Evolutionary conservation across 1,140 invertebrate genomes (phyloP).

Genomic region (Cydia amplana): DNA sequence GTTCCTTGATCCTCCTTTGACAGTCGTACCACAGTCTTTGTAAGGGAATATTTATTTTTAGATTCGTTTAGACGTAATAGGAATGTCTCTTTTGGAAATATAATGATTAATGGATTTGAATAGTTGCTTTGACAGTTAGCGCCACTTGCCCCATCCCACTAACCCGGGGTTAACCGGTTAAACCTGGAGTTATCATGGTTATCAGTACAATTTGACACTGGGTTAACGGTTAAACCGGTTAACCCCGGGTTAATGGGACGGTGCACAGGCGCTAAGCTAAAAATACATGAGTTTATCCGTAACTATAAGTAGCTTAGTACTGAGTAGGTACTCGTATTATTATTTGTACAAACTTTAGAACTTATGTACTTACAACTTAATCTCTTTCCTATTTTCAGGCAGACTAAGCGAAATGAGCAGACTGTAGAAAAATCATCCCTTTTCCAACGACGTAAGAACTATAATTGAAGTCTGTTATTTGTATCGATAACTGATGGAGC

Average conservation of each 20-base stretch:
- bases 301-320: too few relatives aligned
- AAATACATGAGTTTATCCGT: too few relatives aligned
- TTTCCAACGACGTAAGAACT: not conserved
- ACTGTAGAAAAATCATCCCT: not conserved
- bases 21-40: not conserved
- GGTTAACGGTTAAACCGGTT: too few relatives aligned
- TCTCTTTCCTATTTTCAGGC: not conserved
- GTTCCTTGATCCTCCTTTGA: not conserved
- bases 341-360: not conserved
- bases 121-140: too few relatives aligned
- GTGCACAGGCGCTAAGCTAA: too few relatives aligned
- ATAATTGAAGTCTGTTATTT: not conserved
- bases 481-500: slow-evolving; percentile 3
- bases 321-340: too few relatives aligned
- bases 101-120: not conserved
- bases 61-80: not conserved
- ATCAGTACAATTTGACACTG: too few relatives aligned
- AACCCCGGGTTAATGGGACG: too few relatives aligned
- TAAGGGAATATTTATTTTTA: not conserved
- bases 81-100: not conserved
- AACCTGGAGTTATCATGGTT: too few relatives aligned
- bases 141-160: too few relatives aligned
- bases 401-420: not conserved
- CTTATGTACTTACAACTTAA: too few relatives aligned
- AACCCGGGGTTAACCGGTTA: too few relatives aligned